phyloP scores from a whole-genome alignment of 2,113 vertebrate species.

The Pollachius pollachius region DNA sequence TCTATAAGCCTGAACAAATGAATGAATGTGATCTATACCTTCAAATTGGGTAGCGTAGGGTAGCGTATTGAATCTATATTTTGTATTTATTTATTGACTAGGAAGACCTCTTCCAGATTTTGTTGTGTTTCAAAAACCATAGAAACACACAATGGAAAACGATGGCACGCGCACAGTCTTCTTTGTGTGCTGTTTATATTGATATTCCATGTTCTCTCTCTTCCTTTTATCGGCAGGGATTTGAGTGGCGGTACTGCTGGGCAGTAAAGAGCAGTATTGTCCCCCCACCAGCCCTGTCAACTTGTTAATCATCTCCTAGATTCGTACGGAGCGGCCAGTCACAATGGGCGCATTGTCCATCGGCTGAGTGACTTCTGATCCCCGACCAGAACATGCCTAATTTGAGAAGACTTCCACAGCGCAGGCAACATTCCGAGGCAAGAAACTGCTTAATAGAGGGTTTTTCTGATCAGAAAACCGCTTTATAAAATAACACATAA shows the following conservation, averaged over 20 bases:
- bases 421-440: conserved; percentile 50
- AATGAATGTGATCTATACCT: no score
- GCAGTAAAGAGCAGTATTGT: conserved; percentile 75
- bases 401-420: conserved; percentile 60
- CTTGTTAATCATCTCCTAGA: conserved; percentile 79
- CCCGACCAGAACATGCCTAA: conserved; percentile 67
- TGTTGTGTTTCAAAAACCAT: no score
- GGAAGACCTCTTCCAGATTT: no score
- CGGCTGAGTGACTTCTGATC: conserved; percentile 71
- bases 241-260: conserved; percentile 68
- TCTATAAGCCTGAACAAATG: no score
- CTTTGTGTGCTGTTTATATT: conserved; percentile 7
- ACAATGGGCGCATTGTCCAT: conserved; percentile 74
- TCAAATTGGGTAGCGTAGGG: no score
- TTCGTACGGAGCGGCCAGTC: conserved; percentile 64
- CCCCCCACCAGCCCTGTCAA: conserved; percentile 61
- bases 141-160: no score
- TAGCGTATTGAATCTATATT: no score
- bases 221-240: conserved; percentile 4
- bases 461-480: conserved; percentile 14
- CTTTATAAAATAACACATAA: not conserved
- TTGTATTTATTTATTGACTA: no score
- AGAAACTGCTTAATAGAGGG: conserved; percentile 21
- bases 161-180: not conserved
- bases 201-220: conserved; percentile 16